Base-by-base conservation (phyloP, 2,888 invertebrate genomes). In the Leucophora obtusa region DNA sequence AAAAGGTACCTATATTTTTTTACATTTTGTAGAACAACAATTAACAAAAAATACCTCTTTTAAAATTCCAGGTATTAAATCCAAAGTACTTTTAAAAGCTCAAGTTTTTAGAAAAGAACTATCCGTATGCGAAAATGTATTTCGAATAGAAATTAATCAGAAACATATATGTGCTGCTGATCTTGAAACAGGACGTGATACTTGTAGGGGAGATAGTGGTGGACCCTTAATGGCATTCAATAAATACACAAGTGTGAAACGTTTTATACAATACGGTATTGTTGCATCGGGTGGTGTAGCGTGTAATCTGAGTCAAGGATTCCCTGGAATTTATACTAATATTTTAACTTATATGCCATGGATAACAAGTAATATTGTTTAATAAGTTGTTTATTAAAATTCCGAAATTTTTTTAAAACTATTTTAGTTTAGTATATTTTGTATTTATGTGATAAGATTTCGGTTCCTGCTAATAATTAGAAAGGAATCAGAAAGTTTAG, bases 221-320 rank as follows among this genome's bases (percentile, higher is more conserved):
- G 87, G 87, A 1, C 87, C 87, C 0, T 62, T 87, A 10, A 85
- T 89, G 53, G 85, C 84, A 0, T 80, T 86, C 0, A 85, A 83
- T 0, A 76, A 72, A 1, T 89, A 85, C 47, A 85, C 85, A 58
- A 35, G 9, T 0, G 33, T 18, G 11, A 65, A 71, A 6, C 87
- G 87, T 8, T 87, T 83, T 24, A 82, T 89, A 2, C 90, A 90
- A 75, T 89, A 86, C 60, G 94, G 94, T 6, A 87, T 94, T 0
- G 94, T 94, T 0, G 93, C 94, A 0, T 92, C 92, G 82, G 94
- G 94, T 0, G 92, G 93, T 0, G 87, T 88, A 0, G 86, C 90
- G 0, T 94, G 94, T 84, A 89, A 88, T 11, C 53, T 47, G 0
- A 92, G 92, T 0, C 87, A 69, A 18, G 88, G 83, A 8, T 85